Evolutionary conservation across 35 echinoderm and acorn worm genomes (phyloP).

Genomic region (Apostichopus japonicus): DNA sequence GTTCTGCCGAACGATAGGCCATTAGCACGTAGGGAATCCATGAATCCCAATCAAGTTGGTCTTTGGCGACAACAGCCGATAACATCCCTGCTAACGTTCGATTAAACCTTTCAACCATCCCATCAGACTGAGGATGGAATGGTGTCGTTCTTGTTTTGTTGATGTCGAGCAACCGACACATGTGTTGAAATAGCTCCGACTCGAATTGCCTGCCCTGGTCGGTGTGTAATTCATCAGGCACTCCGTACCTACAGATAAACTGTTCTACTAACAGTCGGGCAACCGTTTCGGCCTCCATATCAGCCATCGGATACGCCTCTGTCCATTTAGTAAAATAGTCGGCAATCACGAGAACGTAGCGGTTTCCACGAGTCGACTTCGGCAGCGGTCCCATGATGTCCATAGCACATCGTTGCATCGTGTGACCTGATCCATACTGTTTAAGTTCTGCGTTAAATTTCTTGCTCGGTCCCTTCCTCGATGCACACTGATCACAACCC

Average conservation of each 20-base stretch:
- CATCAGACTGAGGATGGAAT: conserved; percentile 51
- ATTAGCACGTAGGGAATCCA: conserved; percentile 52
- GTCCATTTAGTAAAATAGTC: conserved; percentile 75
- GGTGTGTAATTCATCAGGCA: conserved; percentile 10
- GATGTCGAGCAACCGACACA: background rate
- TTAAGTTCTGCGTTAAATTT: conserved; percentile 10
- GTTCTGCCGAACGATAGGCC: background rate
- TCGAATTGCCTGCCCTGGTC: conserved; percentile 61
- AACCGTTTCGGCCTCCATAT: conserved; percentile 63
- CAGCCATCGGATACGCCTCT: conserved; percentile 53
- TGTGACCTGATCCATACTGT: conserved; percentile 24
- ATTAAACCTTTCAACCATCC: conserved; percentile 55
- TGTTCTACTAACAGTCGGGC: background rate
- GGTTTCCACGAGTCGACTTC: conserved; percentile 1
- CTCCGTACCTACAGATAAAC: conserved; percentile 23
- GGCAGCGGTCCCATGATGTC: conserved; percentile 57
- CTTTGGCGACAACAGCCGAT: conserved; percentile 43
- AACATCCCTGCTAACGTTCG: conserved; percentile 33
- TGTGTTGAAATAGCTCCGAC: conserved; percentile 36
- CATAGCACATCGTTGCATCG: conserved; percentile 36
- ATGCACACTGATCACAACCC: conserved; percentile 48
- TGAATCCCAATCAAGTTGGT: conserved; percentile 59
- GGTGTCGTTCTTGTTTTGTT: conserved; percentile 59
- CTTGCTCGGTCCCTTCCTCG: conserved; percentile 49
- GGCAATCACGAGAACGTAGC: conserved; percentile 42